phyloP scores from a whole-genome alignment of 1,140 invertebrate species.

The Paraescarpia echinospica region DNA sequence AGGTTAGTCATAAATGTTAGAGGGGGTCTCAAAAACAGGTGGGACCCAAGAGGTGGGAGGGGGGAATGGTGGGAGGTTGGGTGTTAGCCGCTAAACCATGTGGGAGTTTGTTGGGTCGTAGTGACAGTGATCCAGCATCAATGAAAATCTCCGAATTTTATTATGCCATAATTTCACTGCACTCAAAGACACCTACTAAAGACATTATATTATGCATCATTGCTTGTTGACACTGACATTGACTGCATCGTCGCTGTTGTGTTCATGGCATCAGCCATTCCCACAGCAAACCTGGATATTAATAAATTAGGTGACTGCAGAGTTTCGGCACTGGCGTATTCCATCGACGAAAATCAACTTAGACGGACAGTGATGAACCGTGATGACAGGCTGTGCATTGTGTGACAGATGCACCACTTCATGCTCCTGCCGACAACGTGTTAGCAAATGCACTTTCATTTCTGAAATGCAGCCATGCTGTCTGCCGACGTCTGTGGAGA shows the following conservation, averaged over 20 bases:
- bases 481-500: background rate
- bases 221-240: background rate
- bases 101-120: no score
- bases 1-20: no score
- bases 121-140: background rate
- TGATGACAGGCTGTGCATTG: background rate
- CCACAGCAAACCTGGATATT: background rate
- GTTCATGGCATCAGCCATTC: background rate
- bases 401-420: background rate
- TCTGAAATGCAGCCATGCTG: background rate
- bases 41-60: no score
- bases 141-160: background rate
- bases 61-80: no score
- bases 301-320: background rate
- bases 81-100: no score
- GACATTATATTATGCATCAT: background rate
- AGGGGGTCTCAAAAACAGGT: no score
- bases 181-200: background rate
- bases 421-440: background rate
- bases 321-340: background rate
- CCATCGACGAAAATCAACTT: background rate
- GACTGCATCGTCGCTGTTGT: background rate
- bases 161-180: background rate
- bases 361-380: background rate
- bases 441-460: background rate